Evolutionary conservation across 2,113 vertebrate species (phyloP), one percentile per base, ranked within the genome.

Genomic region (Scolopax mira): DNA sequence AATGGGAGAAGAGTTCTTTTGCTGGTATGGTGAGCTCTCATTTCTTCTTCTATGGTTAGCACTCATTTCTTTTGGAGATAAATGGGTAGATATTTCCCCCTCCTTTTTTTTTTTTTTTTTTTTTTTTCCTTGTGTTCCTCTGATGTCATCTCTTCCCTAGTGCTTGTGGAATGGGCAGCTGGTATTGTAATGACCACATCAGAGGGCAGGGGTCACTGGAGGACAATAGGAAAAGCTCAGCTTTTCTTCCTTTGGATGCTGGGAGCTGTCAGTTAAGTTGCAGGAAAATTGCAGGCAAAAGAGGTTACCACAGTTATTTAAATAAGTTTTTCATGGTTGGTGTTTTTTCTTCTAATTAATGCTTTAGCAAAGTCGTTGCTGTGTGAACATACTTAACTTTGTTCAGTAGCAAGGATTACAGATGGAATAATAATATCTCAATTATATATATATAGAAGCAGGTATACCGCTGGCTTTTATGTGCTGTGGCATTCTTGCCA

Each of bases 131-230:
- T 79, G 78, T 67, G 17, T 89, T 88, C 30, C 41, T 92, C 48
- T 94, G 88, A 70, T 86, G 83, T 88, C 48, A 78, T 89, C 75
- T 90, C 60, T 90, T 94, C 49, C 17, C 33, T 64, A 48, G 69
- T 42, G 55, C 62, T 71, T 85, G 37, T 73, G 85, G 70, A 95
- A 92, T 78, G 78, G 73, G 42, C 75, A 89, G 39, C 67, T 94
- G 71, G 37, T 90, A 52, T 85, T 94, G 79, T 91, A 96, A 67
- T 90, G 88, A 94, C 72, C 81, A 70, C 82, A 71, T 89, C 48
- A 75, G 74, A 94, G 80, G 74, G 44, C 83, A 91, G 82, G 88
- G 88, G 69, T 89, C 91, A 91, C 89, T 94, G 88, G 80, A 94
- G 79, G 85, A 89, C 54, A 94, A 35, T 69, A 84, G 60, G 79